Percentiles rank a stretch among this genome's conserved stretches.
Conservation (phyloP, 2,797 vertebrate species). For the Perodicticus potto region DNA sequence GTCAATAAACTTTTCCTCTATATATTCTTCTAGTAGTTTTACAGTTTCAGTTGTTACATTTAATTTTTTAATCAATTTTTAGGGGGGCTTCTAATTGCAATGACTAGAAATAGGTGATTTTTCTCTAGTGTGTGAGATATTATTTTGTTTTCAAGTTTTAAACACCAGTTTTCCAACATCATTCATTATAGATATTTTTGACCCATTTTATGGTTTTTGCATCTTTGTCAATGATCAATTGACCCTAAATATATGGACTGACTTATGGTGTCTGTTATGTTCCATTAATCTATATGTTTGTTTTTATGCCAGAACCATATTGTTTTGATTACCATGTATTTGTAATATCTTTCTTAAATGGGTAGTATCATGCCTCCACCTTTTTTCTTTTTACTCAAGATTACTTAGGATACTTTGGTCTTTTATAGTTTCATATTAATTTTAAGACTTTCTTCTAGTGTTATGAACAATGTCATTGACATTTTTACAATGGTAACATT, state of each 20-base stretch:
- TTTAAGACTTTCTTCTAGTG: not conserved
- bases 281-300: not conserved
- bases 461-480: not conserved
- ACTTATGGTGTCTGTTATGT: not conserved
- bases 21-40: not conserved
- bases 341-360: not conserved
- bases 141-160: not conserved
- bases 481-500: not conserved
- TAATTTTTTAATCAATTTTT: not conserved
- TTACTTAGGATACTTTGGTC: not conserved
- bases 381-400: not conserved
- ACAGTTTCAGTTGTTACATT: too few species aligned
- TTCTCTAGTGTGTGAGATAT: not conserved
- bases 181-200: not conserved
- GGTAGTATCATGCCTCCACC: not conserved
- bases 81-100: too few species aligned
- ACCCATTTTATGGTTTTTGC: not conserved
- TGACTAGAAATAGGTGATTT: not conserved
- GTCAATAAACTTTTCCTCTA: not conserved
- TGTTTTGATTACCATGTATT: not conserved
- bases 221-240: not conserved
- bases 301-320: not conserved
- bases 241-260: not conserved
- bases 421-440: not conserved
- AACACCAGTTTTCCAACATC: not conserved